Base-by-base conservation (phyloP, 1,140 invertebrate species). In the Magallana ariakensis region DNA sequence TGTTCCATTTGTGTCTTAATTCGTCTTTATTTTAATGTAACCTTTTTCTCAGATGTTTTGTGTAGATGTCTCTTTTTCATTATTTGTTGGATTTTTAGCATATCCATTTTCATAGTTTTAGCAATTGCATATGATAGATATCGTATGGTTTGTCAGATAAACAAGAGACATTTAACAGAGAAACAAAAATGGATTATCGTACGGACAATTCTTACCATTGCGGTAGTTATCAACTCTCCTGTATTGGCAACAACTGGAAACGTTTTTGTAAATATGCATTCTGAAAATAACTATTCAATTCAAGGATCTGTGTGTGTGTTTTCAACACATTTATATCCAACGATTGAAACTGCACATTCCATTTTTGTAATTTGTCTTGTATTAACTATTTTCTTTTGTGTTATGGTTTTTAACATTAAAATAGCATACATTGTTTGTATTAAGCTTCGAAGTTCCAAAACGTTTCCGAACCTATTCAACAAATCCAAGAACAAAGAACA, bases 71-170 rank as follows among this genome's bases (percentile, higher is more conserved):
- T 62, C 1, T 62, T n/a, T 62, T 62, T 62, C 9, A 62, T 16
- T 19, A 62, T 62, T 19, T 62, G 16, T 16, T 62, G 58, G 58
- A 62, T 16, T 62, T 19, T 62, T 8, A 62, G 58, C 19, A 62
- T 19, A n/a, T 62, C 58, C 8, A 62, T 62, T 16, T 15, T 62
- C 7, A 6, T 62, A 19, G 58, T 62, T 62, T 16, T 62, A 7
- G 58, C 58, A 19, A 62, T 62, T 62, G 16, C 58, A 62, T 62
- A n/a, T 62, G 58, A 62, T 19, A 62, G 58, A 62, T 16, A 62
- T 16, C 58, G 58, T 16, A 62, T 7, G 19, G 19, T 19, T 0
- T 62, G 58, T 62, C 58, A 62, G 15, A 62, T 62, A 1, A 62
- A 16, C 16, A 62, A 16, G 15, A 62, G 19, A 16, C 58, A 62